Percentiles rank a stretch among this genome's conserved stretches.
phyloP scores from a whole-genome alignment of 2,113 vertebrate species.

The Dicrurus megarhynchus region DNA sequence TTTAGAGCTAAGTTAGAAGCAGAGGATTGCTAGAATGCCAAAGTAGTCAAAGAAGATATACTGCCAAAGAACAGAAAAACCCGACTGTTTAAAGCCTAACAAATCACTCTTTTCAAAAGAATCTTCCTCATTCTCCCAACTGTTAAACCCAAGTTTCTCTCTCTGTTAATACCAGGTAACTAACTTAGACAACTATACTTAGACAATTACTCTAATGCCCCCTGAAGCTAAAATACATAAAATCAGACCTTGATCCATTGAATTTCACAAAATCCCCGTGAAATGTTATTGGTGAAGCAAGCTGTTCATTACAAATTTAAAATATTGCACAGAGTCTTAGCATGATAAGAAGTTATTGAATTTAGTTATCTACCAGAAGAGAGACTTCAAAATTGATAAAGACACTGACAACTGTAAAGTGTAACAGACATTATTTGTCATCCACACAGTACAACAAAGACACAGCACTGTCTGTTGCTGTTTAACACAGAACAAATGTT shows the following conservation, averaged over 20 bases:
- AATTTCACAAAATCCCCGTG: not conserved
- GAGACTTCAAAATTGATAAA: not conserved
- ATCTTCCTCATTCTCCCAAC: not conserved
- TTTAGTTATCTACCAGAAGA: not conserved
- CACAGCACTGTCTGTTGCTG: not conserved
- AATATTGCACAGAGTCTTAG: not conserved
- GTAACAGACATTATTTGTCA: not conserved
- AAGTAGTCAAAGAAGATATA: not conserved
- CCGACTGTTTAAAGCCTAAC: not conserved
- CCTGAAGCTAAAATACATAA: not conserved
- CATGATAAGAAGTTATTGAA: not conserved
- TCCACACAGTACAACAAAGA: not conserved
- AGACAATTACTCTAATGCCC: not conserved
- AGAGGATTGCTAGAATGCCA: not conserved
- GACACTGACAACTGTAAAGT: not conserved
- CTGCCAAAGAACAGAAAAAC: not conserved
- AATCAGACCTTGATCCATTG: not conserved
- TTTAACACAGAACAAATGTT: not conserved
- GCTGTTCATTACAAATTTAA: not conserved
- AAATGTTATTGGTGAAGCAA: not conserved
- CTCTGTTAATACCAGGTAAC: not conserved
- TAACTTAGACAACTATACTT: not conserved
- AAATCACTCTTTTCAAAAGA: not conserved
- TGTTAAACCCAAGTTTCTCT: not conserved
- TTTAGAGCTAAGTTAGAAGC: not conserved